Evolutionary conservation across 1,140 invertebrate genomes (phyloP).

Genomic region (Macrobrachium nipponense): DNA sequence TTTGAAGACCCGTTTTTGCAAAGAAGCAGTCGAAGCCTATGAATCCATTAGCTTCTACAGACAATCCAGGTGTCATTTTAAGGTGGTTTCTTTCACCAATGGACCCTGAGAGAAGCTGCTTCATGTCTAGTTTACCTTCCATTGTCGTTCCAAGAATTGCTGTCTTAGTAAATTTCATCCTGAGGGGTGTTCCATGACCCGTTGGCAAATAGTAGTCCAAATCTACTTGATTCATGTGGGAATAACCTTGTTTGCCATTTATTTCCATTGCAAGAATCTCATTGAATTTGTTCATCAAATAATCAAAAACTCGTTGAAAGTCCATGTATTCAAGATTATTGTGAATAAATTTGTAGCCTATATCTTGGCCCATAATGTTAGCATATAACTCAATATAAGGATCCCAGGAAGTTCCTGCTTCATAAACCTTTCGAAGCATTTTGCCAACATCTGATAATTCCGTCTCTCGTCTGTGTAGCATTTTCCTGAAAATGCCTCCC

Average conservation of each 20-base stretch:
- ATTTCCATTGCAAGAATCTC: neutral
- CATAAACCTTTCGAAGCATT: neutral
- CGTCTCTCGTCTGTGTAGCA: too few relatives aligned
- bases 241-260: neutral
- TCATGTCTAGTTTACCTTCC: slow-evolving; percentile 12
- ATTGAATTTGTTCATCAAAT: neutral
- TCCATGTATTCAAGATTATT: neutral
- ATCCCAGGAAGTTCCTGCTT: neutral
- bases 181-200: neutral
- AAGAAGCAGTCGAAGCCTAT: slow-evolving; percentile 36
- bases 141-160: slow-evolving; percentile 28
- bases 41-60: slow-evolving; percentile 31
- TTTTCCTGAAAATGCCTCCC: too few relatives aligned
- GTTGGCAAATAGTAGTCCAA: slow-evolving; percentile 7
- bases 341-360: neutral
- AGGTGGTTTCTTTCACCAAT: neutral
- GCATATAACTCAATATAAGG: neutral
- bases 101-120: neutral
- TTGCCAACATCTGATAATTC: too few relatives aligned
- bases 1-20: slow-evolving; percentile 18
- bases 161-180: neutral
- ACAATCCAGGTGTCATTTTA: slow-evolving; percentile 21
- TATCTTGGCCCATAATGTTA: neutral
- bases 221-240: neutral
- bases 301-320: neutral